Evolutionary conservation across 37 sponge, comb jelly and placozoan species (phyloP), one percentile per base, ranked within the genome.

Genomic region (Haliclona indistincta): DNA sequence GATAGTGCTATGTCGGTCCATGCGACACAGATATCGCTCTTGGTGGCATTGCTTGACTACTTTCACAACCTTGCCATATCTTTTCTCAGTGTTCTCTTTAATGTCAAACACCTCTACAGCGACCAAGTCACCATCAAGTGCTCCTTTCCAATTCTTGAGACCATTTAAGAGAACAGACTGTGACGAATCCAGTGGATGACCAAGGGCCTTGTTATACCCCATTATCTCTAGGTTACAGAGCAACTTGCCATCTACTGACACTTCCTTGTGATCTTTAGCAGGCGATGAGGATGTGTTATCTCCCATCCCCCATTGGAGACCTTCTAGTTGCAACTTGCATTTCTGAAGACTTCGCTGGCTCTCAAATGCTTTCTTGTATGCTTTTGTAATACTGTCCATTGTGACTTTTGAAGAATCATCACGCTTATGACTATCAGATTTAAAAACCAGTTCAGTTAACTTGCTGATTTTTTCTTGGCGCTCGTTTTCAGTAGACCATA

Each of bases 1-100:
- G 32, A 71, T 86, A 5, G 81, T 30, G 43, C 82, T 85, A 11
- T 39, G 39, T 5, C 29, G 38, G 45, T 81, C 78, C 0, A 80
- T 86, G 58, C 71, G 47, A 39, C 91, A 91, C 7, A 86, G 26
- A 67, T 85, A 78, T 45, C 74, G 38, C 6, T 20, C 32, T 3
- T 5, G 39, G 13, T 74, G 76, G 7, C 34, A 41, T 13, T 69
- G 44, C 42, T 82, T 22, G 5, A 68, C 28, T 15, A 78, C 71
- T 26, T 70, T 73, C 43, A 81, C 20, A 0, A 85, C 79, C 15
- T 64, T 70, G 4, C 91, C 91, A 71, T 71, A 77, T 23, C 51
- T 56, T 37, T 54, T 7, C 6, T 7, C 60, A 20, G 25, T 37
- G n/a, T 20, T 35, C 33, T 74, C 63, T 38, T 58, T 36, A 32